phyloP scores from a whole-genome alignment of 2,888 invertebrate species.

The Apocheima hispidaria region DNA sequence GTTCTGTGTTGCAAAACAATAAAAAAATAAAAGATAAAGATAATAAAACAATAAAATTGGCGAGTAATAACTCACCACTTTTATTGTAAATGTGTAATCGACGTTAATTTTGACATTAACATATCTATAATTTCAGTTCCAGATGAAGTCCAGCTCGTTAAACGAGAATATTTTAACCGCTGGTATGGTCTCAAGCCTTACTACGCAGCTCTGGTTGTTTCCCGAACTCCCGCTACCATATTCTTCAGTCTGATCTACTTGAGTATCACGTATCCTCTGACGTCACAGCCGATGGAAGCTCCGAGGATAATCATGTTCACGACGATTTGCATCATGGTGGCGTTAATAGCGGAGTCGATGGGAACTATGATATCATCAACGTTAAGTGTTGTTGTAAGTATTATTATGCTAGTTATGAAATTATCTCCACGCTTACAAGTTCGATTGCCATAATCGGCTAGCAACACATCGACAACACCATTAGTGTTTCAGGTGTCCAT shows the following conservation, averaged over 20 bases:
- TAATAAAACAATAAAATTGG: no score
- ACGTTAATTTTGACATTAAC: background rate
- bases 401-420: background rate
- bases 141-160: conserved; percentile 90
- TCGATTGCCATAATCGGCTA: no score
- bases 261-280: conserved; percentile 89
- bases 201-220: conserved; percentile 90
- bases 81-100: no score
- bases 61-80: no score
- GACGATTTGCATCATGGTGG: conserved; percentile 89
- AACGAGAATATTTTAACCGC: conserved; percentile 93
- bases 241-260: conserved; percentile 89
- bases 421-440: no score
- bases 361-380: conserved; percentile 91
- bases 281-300: conserved; percentile 91
- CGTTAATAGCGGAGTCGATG: conserved; percentile 92
- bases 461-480: no score
- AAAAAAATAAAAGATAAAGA: no score
- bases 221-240: conserved; percentile 90
- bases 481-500: no score
- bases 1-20: no score
- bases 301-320: conserved; percentile 89
- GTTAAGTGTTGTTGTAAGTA: conserved; percentile 91
- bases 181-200: conserved; percentile 94
- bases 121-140: conserved; percentile 88